Evolutionary conservation across 2,797 vertebrate genomes (phyloP).

Genomic region (Hozukius guyotensis): DNA sequence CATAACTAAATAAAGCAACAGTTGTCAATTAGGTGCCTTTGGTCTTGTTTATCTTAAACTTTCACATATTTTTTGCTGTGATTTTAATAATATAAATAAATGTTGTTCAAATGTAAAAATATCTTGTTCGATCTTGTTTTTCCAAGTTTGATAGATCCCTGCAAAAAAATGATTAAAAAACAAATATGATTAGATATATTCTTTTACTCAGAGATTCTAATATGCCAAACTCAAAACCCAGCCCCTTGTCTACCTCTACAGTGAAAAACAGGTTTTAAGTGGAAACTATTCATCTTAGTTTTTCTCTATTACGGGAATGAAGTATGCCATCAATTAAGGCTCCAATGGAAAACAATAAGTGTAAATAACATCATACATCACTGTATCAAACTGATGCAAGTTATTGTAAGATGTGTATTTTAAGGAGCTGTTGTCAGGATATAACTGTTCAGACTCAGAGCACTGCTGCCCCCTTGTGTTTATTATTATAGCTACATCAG

Average conservation of each 20-base stretch:
- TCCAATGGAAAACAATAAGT: not conserved
- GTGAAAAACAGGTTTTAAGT: no score
- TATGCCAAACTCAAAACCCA: not conserved
- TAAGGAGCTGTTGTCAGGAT: not conserved
- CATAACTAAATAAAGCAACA: no score
- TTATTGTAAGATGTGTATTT: not conserved
- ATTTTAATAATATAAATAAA: not conserved
- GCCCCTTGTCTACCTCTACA: no score
- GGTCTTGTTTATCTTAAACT: no score
- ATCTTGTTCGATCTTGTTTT: not conserved
- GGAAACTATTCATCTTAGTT: not conserved
- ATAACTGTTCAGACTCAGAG: not conserved
- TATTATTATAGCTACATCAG: not conserved
- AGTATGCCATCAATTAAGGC: not conserved
- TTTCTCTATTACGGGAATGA: not conserved
- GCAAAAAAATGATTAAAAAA: not conserved
- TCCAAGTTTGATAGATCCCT: not conserved
- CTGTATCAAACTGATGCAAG: not conserved
- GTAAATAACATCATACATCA: not conserved
- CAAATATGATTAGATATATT: not conserved
- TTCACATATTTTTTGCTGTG: no score
- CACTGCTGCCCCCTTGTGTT: constrained; percentile 11
- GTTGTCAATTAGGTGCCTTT: no score
- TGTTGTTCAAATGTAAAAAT: not conserved
- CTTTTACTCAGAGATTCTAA: no score